Conservation (phyloP, 2,888 invertebrate species). For the Himalopsyche anomala region DNA sequence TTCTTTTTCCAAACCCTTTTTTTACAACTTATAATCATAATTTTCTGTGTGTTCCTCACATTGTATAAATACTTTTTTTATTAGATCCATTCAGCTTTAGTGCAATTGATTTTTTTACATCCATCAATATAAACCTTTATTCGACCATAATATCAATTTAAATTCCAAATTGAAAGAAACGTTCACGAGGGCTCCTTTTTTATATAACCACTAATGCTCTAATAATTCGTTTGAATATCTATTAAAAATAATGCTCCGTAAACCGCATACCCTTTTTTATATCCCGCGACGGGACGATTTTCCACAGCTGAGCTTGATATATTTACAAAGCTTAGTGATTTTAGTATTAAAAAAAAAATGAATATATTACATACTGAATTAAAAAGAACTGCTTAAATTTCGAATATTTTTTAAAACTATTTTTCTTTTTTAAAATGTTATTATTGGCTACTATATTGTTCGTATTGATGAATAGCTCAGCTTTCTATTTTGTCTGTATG, state of each 20-base stretch:
- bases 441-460: too few species aligned
- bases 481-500: not conserved
- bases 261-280: conserved; percentile 51
- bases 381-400: too few species aligned
- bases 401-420: too few species aligned
- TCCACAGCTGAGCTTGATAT: not conserved
- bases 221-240: conserved; percentile 42
- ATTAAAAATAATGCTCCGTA: conserved; percentile 45
- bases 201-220: conserved; percentile 36
- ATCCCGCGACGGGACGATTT: not conserved
- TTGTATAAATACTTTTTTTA: conserved; percentile 28
- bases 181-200: conserved; percentile 14
- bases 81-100: conserved; percentile 14
- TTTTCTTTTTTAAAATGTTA: too few species aligned
- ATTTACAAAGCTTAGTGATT: too few species aligned
- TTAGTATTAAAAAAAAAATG: too few species aligned
- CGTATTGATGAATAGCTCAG: not conserved
- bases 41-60: conserved; percentile 11
- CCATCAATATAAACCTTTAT: conserved; percentile 35
- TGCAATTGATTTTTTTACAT: conserved; percentile 36
- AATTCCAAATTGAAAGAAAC: conserved; percentile 47
- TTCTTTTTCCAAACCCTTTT: not conserved
- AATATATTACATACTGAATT: too few species aligned
- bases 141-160: conserved; percentile 34
- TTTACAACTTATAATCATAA: conserved; percentile 18